Evolutionary conservation across 2,888 invertebrate genomes (phyloP).

Genomic region (Heliconius aoede): DNA sequence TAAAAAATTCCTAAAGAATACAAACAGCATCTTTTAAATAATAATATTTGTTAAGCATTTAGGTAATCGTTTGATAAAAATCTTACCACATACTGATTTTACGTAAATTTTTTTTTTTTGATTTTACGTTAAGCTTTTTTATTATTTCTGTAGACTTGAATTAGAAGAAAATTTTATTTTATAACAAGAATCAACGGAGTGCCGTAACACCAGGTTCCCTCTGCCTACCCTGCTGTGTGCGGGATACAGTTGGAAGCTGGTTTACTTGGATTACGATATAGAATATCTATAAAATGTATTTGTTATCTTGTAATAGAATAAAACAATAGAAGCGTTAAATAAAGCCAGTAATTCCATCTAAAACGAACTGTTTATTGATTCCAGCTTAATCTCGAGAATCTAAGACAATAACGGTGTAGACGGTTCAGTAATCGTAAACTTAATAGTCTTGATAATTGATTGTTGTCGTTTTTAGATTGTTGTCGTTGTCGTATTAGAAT

Average conservation of each 20-base stretch:
- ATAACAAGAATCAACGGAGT: too few relatives aligned
- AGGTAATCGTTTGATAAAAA: background rate
- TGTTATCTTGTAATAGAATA: background rate
- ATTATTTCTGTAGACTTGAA: too few relatives aligned
- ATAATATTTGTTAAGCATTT: background rate
- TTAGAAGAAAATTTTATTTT: too few relatives aligned
- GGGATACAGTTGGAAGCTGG: too few relatives aligned
- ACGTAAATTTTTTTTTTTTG: too few relatives aligned
- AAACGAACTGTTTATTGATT: slow-evolving; percentile 23
- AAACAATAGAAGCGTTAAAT: slow-evolving; percentile 22
- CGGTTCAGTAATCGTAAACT: slow-evolving; percentile 20
- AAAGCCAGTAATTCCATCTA: background rate
- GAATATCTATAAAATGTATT: background rate
- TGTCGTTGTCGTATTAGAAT: background rate
- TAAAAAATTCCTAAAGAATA: slow-evolving; percentile 15
- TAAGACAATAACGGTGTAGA: slow-evolving; percentile 22
- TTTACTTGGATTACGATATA: too few relatives aligned
- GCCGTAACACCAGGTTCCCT: too few relatives aligned
- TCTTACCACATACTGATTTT: too few relatives aligned
- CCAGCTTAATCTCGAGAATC: slow-evolving; percentile 6
- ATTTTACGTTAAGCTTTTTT: too few relatives aligned
- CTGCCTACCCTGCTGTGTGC: too few relatives aligned
- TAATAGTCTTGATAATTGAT: background rate
- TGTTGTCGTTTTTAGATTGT: background rate
- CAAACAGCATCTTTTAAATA: slow-evolving; percentile 25